Base-by-base conservation (phyloP, 2,113 vertebrate genomes). In the Laticauda colubrina region DNA sequence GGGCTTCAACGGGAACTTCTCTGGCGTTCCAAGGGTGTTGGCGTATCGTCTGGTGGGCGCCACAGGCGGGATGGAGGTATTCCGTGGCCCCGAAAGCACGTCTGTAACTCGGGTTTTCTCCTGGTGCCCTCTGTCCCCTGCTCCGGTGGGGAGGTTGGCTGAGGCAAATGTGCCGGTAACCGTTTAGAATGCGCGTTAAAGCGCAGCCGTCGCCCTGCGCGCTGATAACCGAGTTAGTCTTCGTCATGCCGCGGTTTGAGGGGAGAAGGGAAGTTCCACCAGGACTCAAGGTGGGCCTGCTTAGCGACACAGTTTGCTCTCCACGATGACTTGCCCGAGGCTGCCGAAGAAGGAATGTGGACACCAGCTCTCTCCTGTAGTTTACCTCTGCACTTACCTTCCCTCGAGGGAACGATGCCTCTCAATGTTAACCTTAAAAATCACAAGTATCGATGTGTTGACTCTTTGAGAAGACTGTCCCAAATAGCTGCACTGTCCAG, bases 21-120 rank as follows among this genome's bases (percentile, higher is more conserved):
- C 14, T 23, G 12, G 0, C 2, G 1, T 18, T n/a, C 86, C 24
- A 18, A 6, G 18, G n/a, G 4, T 34, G 1, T 15, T 18, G n/a
- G 64, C 5, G 34, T 1, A 1, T 21, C 51, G 29, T 54, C 5
- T 1, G 14, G 26, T 8, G 0, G 12, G 11, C 26, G 5, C 5
- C 1, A 14, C 64, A 34, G 15, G 14, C 5, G 2, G 14, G n/a
- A n/a, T 5, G 1, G 34, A 8, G 18, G 0, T 21, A 1, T 39
- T 43, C 34, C 18, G 75, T 43, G 7, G 18, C 34, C 18, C 69
- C 15, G 69, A 21, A 81, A 81, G 69, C 34, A 1, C 18, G 34
- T 18, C 34, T 21, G 69, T 20, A 39, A 39, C 34, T 43, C 7
- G 75, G 18, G 20, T 81, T 43, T 43, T 81, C 75, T 81, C 75